These are phyloP conservation scores for Mastomys coucha DNA, from an alignment of 2,113 vertebrate species.

Conservation along the genomic window DNA sequence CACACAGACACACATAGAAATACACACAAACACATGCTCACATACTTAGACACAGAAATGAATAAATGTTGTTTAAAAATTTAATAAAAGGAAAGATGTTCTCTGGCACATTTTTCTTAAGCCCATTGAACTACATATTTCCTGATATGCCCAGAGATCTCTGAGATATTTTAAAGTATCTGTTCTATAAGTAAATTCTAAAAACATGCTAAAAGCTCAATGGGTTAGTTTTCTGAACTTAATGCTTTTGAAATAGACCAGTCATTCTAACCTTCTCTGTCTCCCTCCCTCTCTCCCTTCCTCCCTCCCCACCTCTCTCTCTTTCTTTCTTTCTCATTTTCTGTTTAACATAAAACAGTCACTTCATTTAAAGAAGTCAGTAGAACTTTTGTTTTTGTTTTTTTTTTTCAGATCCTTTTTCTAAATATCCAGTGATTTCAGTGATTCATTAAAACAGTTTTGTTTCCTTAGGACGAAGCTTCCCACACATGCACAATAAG, in stretches of 20 bases:
- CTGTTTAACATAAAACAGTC: neutral
- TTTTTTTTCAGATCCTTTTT: neutral
- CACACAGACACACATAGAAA: neutral
- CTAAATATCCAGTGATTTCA: slow-evolving; percentile 65
- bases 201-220: slow-evolving; percentile 16
- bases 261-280: neutral
- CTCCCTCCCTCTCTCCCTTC: neutral
- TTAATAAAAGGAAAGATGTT: neutral
- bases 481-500: slow-evolving; percentile 78
- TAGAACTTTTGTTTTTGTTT: neutral
- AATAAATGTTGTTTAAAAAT: neutral
- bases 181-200: slow-evolving; percentile 38
- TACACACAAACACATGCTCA: neutral
- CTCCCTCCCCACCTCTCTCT: too few relatives aligned
- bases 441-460: slow-evolving; percentile 78
- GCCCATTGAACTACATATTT: neutral
- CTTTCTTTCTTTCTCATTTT: fast-evolving
- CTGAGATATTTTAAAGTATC: slow-evolving; percentile 16
- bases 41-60: neutral
- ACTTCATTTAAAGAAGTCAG: slow-evolving; percentile 42
- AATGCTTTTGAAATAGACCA: neutral
- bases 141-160: neutral
- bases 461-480: slow-evolving; percentile 76
- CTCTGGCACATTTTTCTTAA: neutral
- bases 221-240: neutral